Conservation (phyloP, 2,113 vertebrate genomes). For the Cyprinodon tularosa region DNA sequence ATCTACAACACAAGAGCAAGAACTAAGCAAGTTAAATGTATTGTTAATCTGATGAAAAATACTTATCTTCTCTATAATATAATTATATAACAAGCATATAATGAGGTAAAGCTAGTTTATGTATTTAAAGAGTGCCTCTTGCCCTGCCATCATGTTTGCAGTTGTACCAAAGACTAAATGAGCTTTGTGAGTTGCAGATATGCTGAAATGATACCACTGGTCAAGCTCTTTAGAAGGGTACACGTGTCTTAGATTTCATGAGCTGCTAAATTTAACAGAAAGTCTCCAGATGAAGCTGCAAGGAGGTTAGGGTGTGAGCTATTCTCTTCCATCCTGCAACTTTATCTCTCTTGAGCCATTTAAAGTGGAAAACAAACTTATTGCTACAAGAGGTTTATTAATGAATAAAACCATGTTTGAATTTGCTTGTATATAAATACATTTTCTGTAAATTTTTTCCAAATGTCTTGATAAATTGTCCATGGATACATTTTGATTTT, state of each 20-base stretch:
- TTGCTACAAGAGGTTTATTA: neutral
- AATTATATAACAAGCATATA: neutral
- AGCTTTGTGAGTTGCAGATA: conserved; percentile 6
- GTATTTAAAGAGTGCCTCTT: neutral
- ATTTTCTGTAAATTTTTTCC: neutral
- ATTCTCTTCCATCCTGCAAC: neutral
- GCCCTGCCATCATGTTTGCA: conserved; percentile 27
- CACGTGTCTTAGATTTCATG: conserved; percentile 69
- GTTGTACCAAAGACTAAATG: neutral
- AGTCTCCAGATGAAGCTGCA: conserved; percentile 44
- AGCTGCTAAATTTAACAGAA: conserved; percentile 70
- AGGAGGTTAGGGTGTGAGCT: conserved; percentile 35
- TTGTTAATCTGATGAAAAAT: too few species aligned
- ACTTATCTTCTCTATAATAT: too few species aligned
- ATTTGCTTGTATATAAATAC: neutral
- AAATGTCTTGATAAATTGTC: neutral
- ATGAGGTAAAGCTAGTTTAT: neutral
- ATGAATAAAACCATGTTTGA: neutral
- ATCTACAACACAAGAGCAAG: too few species aligned
- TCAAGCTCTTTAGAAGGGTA: conserved; percentile 56
- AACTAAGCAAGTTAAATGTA: too few species aligned
- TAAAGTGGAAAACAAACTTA: conserved; percentile 7
- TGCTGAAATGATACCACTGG: conserved; percentile 33
- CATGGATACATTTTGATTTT: neutral
- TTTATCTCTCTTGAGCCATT: neutral